Conservation (phyloP, 2,888 invertebrate genomes). For the Hermodice carunculata region DNA sequence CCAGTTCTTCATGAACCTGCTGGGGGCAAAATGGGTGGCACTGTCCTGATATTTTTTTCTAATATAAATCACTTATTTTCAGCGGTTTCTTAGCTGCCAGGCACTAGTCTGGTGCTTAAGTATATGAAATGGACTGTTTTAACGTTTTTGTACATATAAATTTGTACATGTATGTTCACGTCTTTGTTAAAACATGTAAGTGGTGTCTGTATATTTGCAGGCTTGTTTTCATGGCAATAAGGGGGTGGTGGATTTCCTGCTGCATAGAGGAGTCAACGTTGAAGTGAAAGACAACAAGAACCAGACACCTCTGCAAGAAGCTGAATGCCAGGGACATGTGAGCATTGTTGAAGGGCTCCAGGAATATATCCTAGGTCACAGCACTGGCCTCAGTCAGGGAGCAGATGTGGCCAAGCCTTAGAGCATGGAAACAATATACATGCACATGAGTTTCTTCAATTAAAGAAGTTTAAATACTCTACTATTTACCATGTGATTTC, state of each 20-base stretch:
- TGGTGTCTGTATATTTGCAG: neutral
- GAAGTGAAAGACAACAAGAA: neutral
- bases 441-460: too few species aligned
- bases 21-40: neutral
- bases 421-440: too few species aligned
- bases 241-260: neutral
- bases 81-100: neutral
- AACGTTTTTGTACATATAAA: neutral
- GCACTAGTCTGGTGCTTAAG: neutral
- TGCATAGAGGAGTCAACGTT: neutral
- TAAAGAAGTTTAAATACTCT: too few species aligned
- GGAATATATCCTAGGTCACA: too few species aligned
- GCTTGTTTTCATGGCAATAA: conserved; percentile 1
- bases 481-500: too few species aligned
- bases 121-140: neutral
- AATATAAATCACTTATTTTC: neutral
- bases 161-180: neutral
- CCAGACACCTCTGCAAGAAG: conserved; percentile 39
- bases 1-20: too few species aligned
- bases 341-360: too few species aligned
- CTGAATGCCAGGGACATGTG: too few species aligned
- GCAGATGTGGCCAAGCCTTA: too few species aligned
- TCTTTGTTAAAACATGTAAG: too few species aligned
- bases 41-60: neutral
- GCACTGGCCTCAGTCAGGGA: too few species aligned